Evolutionary conservation across 2,113 vertebrate species (phyloP).

Genomic region (Hemiprocne comata): DNA sequence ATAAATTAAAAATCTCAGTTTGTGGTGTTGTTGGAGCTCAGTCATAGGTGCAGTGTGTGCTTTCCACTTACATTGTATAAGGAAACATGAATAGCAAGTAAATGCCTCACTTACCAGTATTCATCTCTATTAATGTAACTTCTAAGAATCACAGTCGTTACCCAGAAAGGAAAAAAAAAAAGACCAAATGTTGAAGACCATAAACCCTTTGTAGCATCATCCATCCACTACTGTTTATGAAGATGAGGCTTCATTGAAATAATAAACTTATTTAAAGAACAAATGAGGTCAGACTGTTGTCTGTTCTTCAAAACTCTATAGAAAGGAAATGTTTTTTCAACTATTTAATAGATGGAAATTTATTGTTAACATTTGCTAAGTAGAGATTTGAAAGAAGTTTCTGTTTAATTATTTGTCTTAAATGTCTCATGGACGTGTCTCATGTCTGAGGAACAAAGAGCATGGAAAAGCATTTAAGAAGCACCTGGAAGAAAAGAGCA

Average conservation of each 20-base stretch:
- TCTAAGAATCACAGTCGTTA: neutral
- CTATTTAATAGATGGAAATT: neutral
- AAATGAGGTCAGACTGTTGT: neutral
- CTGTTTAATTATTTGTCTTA: neutral
- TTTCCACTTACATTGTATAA: neutral
- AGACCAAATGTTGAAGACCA: neutral
- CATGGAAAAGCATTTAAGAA: neutral
- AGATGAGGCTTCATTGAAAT: neutral
- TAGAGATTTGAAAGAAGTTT: neutral
- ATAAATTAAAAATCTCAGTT: neutral
- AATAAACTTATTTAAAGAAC: neutral
- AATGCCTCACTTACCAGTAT: neutral
- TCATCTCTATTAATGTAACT: neutral
- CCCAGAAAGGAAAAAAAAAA: neutral
- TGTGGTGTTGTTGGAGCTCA: neutral
- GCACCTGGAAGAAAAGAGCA: neutral
- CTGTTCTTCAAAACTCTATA: neutral
- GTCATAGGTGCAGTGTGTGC: neutral
- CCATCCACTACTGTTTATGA: neutral
- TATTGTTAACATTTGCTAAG: neutral
- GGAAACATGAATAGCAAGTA: neutral
- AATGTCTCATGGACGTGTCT: neutral
- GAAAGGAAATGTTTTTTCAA: neutral
- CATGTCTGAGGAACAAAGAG: neutral
- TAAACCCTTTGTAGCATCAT: neutral